A percentile compares a stretch with the other conserved stretches of the same genome.
Evolutionary conservation across 2,888 invertebrate genomes (phyloP).

Genomic region (Catocala fraxini): DNA sequence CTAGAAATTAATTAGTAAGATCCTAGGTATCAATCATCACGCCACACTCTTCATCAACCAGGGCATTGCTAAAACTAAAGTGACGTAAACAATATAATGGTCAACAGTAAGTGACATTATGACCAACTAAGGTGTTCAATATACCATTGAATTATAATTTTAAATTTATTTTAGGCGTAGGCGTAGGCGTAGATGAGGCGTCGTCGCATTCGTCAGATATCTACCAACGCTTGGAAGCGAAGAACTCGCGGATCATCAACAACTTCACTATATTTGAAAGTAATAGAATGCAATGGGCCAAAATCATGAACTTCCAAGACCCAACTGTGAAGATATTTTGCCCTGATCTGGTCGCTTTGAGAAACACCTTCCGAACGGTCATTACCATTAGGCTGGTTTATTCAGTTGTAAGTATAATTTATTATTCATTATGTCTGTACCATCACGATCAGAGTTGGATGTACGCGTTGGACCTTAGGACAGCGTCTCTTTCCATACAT

Average conservation of each 20-base stretch:
- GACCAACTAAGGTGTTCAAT: too few relatives aligned
- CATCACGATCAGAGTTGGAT: too few relatives aligned
- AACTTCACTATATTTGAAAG: conserved; percentile 83
- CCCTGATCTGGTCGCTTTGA: conserved; percentile 79
- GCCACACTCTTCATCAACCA: too few relatives aligned
- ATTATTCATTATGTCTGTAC: background rate
- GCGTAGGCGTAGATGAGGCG: conserved; percentile 48
- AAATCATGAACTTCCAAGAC: conserved; percentile 84
- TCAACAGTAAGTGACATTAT: too few relatives aligned
- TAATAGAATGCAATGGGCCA: conserved; percentile 83
- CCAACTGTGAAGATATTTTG: conserved; percentile 83
- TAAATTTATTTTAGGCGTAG: too few relatives aligned
- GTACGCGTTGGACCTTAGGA: too few relatives aligned
- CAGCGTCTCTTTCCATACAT: too few relatives aligned
- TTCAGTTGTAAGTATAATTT: conserved; percentile 72
- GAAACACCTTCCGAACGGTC: conserved; percentile 86
- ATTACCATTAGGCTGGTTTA: conserved; percentile 85
- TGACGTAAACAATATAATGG: too few relatives aligned
- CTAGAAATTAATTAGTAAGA: too few relatives aligned
- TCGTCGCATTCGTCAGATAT: conserved; percentile 64
- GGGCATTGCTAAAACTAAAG: too few relatives aligned
- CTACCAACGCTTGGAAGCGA: conserved; percentile 61
- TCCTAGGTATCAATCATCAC: too few relatives aligned
- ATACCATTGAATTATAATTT: too few relatives aligned
- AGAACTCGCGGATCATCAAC: conserved; percentile 65